Base-by-base conservation (phyloP, 2,113 vertebrate genomes). In the Ictalurus punctatus region DNA sequence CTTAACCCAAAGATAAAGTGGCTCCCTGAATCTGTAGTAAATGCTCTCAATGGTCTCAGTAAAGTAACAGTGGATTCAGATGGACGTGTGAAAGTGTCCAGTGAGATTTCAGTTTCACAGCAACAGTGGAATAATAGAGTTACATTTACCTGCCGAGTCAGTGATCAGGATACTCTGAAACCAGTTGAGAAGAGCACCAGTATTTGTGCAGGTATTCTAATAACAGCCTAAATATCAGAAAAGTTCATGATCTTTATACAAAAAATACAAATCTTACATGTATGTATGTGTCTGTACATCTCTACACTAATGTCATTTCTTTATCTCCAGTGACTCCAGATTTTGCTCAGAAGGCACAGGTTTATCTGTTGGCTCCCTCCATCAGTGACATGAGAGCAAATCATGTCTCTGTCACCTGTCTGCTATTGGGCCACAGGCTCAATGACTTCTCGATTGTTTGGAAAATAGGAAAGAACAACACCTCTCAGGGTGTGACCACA, bases 1-100 rank as follows among this genome's bases (percentile, higher is more conserved):
- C 90, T 95, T 71, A 83, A 94, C 79, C 95, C 94, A 69, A 74
- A 93, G 67, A 93, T 96, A 25, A 90, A 34, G 25, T 96, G 95
- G 95, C 10, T 85, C 21, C 9, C 52, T 54, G 12, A 21, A 1
- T 89, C 92, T 87, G 0, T 12, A 34, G 0, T 17, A 25, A 86
- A 0, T 19, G 21, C 0, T 25, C 16, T 25, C 16, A 13, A 2
- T 44, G 44, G 0, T 44, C 44, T 48, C 48, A 16, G 0, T 25
- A 14, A 86, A 10, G 17, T 58, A 82, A 91, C 89, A 84, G 86
- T 95, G 83, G 34, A 76, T 52, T 80, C 80, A 86, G 89, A 93
- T 65, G 94, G 93, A 69, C 91, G 0, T 44, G 84, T 93, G 48
- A 61, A 87, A 69, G 93, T 93, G 14, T 90, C 27, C 74, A 95